Base-by-base conservation (phyloP, 1,140 invertebrate genomes). In the Oncopodura yosiiana region DNA sequence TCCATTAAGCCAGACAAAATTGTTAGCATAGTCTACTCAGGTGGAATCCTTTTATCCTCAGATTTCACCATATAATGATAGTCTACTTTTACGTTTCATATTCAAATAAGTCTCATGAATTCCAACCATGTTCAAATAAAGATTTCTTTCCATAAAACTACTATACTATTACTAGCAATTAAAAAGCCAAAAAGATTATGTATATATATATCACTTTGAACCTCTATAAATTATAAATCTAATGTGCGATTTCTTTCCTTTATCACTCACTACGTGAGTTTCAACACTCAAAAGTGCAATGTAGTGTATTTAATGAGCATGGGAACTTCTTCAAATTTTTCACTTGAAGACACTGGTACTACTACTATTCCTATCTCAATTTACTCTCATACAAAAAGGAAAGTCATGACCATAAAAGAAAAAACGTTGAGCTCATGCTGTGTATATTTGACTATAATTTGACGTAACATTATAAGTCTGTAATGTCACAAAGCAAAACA, bases 1-100 rank as follows among this genome's bases (percentile, higher is more conserved):
- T 58, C 49, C 56, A 58, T 51, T 58, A 51, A 52, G 34, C 48
- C 46, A 27, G 38, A 37, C 50, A 44, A 49, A 37, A 14, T 32
- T 56, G 54, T 51, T 43, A 27, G 46, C 21, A 36, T 30, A 56
- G 19, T 19, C 39, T n/a, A 37, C 21, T 56, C 46, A 51, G 48
- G 46, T 56, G 48, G 48, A 51, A 51, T 50, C 16, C 36, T 37
- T 18, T 54, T 23, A 29, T 32, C 26, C 19, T 39, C 42, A 23
- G 27, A 27, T 43, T 41, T 36, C 53, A 45, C 16, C 6, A 14
- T 4, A 11, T 11, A 24, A 24, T 19, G 6, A 5, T 44, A 4
- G 3, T 44, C 23, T 24, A 21, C 24, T 27, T 44, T 44, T 11
- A 19, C 23, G 9, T 44, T 21, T 44, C 24, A 8, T 4, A 44